phyloP scores from a whole-genome alignment of 2,113 vertebrate species.

The Sylvia atricapilla region DNA sequence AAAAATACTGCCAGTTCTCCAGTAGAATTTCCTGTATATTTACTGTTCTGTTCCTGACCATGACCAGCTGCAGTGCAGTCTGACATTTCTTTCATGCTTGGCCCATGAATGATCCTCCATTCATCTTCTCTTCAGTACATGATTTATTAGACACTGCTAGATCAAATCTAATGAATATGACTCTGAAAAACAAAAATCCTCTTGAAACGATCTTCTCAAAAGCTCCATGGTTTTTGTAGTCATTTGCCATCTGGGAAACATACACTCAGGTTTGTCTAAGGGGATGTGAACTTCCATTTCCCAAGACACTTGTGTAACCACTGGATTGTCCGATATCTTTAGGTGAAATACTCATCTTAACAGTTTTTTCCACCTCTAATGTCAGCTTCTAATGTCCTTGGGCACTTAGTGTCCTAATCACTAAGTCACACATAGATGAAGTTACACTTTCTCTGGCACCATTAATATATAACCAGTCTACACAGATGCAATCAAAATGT shows the following conservation, averaged over 20 bases:
- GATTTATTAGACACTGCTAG: background rate
- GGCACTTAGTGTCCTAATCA: background rate
- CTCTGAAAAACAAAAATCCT: background rate
- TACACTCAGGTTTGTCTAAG: background rate
- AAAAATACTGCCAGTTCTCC: background rate
- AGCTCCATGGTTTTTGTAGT: background rate
- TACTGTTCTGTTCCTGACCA: background rate
- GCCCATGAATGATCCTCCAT: background rate
- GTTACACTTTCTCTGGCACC: background rate
- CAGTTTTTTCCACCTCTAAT: background rate
- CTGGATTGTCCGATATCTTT: constrained; percentile 3
- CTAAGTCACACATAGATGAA: background rate
- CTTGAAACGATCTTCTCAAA: background rate
- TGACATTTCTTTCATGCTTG: background rate
- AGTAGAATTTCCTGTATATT: background rate
- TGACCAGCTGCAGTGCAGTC: background rate
- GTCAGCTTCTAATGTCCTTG: constrained; percentile 7
- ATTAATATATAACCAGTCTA: background rate
- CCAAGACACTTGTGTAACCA: background rate
- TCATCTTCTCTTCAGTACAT: background rate
- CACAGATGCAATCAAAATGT: constrained; percentile 1
- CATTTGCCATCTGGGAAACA: background rate
- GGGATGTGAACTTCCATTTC: background rate
- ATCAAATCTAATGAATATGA: background rate
- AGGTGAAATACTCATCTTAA: constrained; percentile 1